These are phyloP conservation scores for Brachionus rubens DNA, from an alignment of 1,140 invertebrate species.

Conservation along the genomic window DNA sequence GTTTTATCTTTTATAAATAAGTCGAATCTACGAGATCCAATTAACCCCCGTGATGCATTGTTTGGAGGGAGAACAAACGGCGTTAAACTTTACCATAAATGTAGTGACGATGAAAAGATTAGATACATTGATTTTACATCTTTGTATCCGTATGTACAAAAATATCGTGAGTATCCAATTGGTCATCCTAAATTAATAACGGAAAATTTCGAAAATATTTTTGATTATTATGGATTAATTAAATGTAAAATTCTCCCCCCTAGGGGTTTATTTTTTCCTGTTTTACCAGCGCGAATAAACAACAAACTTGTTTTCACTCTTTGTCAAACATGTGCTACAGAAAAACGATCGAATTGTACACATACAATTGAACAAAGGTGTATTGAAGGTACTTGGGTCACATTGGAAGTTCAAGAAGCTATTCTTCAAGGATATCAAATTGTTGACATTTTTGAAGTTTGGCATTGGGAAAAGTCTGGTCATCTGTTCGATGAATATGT, in stretches of 20 bases:
- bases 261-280: too few relatives aligned
- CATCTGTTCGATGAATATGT: slow-evolving; percentile 49
- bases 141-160: slow-evolving; percentile 51
- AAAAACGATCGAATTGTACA: background rate
- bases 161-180: slow-evolving; percentile 52
- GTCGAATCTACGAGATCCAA: background rate
- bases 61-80: slow-evolving; percentile 56
- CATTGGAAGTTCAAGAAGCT: slow-evolving; percentile 56
- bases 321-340: slow-evolving; percentile 48
- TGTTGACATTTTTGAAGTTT: slow-evolving; percentile 55
- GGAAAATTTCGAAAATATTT: slow-evolving; percentile 49
- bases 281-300: too few relatives aligned
- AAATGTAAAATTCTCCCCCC: too few relatives aligned
- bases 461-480: slow-evolving; percentile 52
- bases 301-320: slow-evolving; percentile 50
- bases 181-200: slow-evolving; percentile 55
- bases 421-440: slow-evolving; percentile 55
- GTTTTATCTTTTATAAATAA: too few relatives aligned
- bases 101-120: slow-evolving; percentile 52
- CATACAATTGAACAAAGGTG: slow-evolving; percentile 52
- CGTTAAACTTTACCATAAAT: slow-evolving; percentile 51
- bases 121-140: slow-evolving; percentile 55
- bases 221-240: slow-evolving; percentile 49
- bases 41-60: slow-evolving; percentile 52
- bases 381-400: slow-evolving; percentile 56